Base-by-base conservation (phyloP, 2,888 invertebrate genomes). In the Alsophila aescularia region DNA sequence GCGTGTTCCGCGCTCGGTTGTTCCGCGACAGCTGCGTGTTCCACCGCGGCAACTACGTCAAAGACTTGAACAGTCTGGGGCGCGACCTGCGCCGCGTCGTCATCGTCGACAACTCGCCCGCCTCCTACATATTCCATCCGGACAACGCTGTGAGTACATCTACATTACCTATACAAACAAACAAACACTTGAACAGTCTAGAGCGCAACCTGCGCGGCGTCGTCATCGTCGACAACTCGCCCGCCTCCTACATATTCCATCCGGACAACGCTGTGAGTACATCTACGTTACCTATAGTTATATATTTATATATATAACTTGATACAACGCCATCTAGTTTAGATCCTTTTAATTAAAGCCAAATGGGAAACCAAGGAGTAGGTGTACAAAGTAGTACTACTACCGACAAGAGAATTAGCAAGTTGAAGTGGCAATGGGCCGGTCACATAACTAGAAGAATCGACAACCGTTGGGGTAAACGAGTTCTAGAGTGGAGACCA, bases 11-110 rank as follows among this genome's bases (percentile, higher is more conserved):
- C 79, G 96, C 97, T 73, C 95, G 99, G 78, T 93, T 99, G 80
- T 99, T 99, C 94, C 95, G 99, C 87, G 99, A 99, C 94, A 98
- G 99, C 73, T 99, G 99, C 93, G 99, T 99, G 88, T 99, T 98
- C 94, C 98, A 99, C 93, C 95, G 98, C 90, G 99, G 99, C 74
- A 99, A 99, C 93, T 99, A 99, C 93, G 99, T 99, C 77, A 99
- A 99, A 94, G 99, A 99, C 94, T 95, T 99, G 79, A 98, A 98
- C 93, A 97, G 98, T 82, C 93, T 99, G 68, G 99, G 99, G 58
- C 94, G 99, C 66, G 98, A 99, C 91, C 93, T 99, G 84, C 96
- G 97, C 76, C 97, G 98, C 88, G 98, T 99, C 78, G 96, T 99
- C 78, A 99, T 99, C 79, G 97, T 99, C 70, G 99, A 99, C 94